Conservation (phyloP, 2,797 vertebrate species). For the Chelmon rostratus region DNA sequence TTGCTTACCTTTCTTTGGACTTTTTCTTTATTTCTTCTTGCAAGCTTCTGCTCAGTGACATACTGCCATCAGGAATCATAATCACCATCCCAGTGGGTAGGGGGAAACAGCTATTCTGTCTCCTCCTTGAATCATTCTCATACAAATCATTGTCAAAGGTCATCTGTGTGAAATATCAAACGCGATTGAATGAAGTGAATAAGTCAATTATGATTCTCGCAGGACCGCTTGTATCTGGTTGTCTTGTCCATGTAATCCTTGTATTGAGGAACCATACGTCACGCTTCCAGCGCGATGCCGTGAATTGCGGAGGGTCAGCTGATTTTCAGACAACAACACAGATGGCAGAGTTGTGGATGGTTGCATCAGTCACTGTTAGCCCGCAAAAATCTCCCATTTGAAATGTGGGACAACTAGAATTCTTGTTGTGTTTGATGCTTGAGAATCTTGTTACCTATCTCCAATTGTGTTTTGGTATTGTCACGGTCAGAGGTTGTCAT, state of each 20-base stretch:
- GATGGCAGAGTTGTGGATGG: background rate
- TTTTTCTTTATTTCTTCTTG: background rate
- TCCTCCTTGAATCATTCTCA: background rate
- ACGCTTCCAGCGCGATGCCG: background rate
- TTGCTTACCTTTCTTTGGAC: background rate
- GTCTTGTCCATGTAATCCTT: background rate
- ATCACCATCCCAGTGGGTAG: background rate
- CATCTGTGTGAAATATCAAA: background rate
- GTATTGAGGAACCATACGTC: background rate
- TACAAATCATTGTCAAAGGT: background rate
- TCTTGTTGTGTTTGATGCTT: background rate
- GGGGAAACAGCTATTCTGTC: background rate
- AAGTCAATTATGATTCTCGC: background rate
- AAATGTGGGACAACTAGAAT: background rate
- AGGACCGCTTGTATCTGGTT: background rate
- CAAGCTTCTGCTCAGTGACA: background rate
- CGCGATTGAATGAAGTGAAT: background rate
- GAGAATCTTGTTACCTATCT: background rate
- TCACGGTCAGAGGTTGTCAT: background rate
- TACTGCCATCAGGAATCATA: background rate
- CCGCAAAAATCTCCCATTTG: background rate
- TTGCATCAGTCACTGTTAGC: constrained; percentile 4
- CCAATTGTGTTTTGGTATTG: background rate
- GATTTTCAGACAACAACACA: background rate
- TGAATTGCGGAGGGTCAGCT: background rate